These are phyloP conservation scores for Eidolon helvum DNA, from an alignment of 2,113 vertebrate species.

Conservation along the genomic window DNA sequence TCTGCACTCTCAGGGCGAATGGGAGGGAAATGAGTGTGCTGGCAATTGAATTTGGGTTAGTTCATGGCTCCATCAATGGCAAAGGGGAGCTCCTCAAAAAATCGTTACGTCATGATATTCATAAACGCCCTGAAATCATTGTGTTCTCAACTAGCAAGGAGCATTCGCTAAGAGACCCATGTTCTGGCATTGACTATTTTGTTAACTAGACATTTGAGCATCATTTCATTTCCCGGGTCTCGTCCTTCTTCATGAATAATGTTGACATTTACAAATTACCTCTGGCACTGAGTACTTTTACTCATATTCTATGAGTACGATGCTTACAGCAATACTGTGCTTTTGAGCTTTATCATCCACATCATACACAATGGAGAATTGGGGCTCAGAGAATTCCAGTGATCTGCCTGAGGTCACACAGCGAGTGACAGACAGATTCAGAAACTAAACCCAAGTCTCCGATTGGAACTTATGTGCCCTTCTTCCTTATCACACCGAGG, in stretches of 20 bases:
- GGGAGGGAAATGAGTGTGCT: background rate
- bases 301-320: background rate
- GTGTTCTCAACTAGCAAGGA: background rate
- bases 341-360: rapidly evolving
- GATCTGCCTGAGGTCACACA: background rate
- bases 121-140: background rate
- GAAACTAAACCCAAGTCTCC: background rate
- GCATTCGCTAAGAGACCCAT: background rate
- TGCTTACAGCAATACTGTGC: background rate
- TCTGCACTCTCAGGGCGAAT: background rate
- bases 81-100: background rate
- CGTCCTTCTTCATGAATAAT: background rate
- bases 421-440: background rate
- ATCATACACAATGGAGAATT: rapidly evolving
- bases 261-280: rapidly evolving
- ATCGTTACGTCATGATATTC: background rate
- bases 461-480: background rate
- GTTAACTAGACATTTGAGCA: background rate
- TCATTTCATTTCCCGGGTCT: background rate
- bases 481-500: background rate
- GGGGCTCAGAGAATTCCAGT: background rate
- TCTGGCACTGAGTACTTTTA: background rate
- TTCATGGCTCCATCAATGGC: background rate
- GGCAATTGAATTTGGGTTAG: background rate
- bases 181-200: background rate